Evolutionary conservation across 2,797 vertebrate genomes (phyloP).

Genomic region (Sebastes nivosus): DNA sequence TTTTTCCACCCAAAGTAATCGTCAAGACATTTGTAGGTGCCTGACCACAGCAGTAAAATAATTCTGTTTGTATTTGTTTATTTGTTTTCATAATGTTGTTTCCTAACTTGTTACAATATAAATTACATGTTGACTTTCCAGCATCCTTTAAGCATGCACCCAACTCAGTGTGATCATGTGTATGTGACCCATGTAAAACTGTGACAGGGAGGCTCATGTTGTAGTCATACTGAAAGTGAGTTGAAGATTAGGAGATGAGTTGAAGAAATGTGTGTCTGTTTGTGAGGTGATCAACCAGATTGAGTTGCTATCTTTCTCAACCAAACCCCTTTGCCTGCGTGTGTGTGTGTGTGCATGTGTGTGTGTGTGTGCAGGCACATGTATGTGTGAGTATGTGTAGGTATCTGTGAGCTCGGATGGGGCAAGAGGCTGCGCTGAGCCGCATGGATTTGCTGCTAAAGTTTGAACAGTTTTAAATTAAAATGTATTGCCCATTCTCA

Average conservation of each 20-base stretch:
- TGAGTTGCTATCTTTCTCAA: conserved; percentile 51
- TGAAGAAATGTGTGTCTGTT: not conserved
- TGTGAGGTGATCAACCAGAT: conserved; percentile 32
- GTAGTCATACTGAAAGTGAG: not conserved
- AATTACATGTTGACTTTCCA: not conserved
- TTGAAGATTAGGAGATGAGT: not conserved
- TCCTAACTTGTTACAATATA: not conserved
- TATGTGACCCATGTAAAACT: not conserved
- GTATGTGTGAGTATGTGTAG: conserved; percentile 30
- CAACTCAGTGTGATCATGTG: not conserved
- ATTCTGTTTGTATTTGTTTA: not conserved
- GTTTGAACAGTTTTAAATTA: conserved; percentile 99
- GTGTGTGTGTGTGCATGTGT: conserved; percentile 1
- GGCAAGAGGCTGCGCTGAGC: conserved; percentile 82
- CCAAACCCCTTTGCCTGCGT: conserved; percentile 20
- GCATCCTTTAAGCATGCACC: not conserved
- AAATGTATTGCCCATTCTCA: conserved; percentile 98
- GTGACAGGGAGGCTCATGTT: not conserved
- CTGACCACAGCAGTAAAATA: not conserved
- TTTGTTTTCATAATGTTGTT: not conserved
- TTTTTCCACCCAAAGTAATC: not conserved
- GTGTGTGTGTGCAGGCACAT: not conserved
- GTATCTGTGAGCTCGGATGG: conserved; percentile 55
- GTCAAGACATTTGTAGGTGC: not conserved
- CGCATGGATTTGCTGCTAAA: conserved; percentile 96